Evolutionary conservation across 1,140 invertebrate genomes (phyloP), one percentile per base, ranked within the genome.

Genomic region (Papilio dardanus): DNA sequence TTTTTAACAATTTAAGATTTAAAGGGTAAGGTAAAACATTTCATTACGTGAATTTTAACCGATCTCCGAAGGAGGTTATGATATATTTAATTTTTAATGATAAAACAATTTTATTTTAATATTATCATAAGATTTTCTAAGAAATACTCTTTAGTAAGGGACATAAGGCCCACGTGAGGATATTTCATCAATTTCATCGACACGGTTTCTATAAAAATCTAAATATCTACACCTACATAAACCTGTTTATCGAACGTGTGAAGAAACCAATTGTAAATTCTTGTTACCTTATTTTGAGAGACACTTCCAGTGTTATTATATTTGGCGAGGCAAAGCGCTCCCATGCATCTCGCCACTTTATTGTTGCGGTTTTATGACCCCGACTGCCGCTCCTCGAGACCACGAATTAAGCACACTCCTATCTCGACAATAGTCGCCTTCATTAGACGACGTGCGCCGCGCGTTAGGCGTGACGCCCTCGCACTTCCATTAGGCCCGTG

Each of bases 401-500:
- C 82, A 77, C 83, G 83, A 85, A 86, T 87, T 83, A 85, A 91
- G 88, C 85, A 86, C 87, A 86, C 89, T 92, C 84, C 81, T 84
- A 78, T 81, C 78, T 75, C 79, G 86, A 90, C 89, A 89, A 89
- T 89, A 88, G 87, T 83, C 79, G 79, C 82, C 83, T 92, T 91
- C 89, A 91, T 92, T 91, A 91, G 80, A 28, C 82, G 87, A 83
- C 89, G 87, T 89, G 90, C 88, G 91, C 82, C 86, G 81, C 76
- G 83, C 88, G 86, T 85, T 85, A 87, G 77, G 83, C 89, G 86
- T 91, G 89, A 88, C 91, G 83, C 88, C 88, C 88, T 83, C 83
- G 65, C 78, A 67, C 78, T 76, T 85, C 85, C 88, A 89, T 89
- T 89, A 91, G 81, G 75, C 76, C 81, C 88, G 81, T 79, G 84